phyloP scores from a whole-genome alignment of 2,113 vertebrate species.

The Coptodon rendalli region DNA sequence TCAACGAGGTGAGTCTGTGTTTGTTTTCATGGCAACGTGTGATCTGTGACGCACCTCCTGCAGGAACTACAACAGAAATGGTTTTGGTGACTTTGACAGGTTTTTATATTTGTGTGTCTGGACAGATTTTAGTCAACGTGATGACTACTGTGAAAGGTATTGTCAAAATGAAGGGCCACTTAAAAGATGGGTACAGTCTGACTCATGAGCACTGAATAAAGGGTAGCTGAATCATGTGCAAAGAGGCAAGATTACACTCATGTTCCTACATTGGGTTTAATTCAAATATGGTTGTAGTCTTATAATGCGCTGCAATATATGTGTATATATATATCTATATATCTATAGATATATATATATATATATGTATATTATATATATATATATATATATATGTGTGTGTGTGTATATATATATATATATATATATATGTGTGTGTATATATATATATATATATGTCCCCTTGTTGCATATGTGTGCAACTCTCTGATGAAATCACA shows the following conservation, averaged over 20 bases:
- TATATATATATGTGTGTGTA: too few relatives aligned
- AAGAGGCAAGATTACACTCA: background rate
- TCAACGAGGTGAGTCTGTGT: background rate
- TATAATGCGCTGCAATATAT: background rate
- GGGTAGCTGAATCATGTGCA: background rate
- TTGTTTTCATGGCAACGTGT: background rate
- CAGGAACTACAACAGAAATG: background rate
- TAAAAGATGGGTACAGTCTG: background rate
- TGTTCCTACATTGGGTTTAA: background rate
- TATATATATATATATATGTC: background rate
- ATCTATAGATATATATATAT: accelerated
- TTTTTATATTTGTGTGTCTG: background rate
- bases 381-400: background rate
- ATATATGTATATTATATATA: background rate
- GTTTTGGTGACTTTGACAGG: background rate
- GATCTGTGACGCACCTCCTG: background rate
- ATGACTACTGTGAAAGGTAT: background rate
- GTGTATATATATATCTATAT: accelerated
- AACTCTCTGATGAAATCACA: background rate
- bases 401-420: accelerated
- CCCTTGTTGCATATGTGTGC: background rate
- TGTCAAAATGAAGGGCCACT: background rate
- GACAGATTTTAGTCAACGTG: background rate
- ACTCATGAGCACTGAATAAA: background rate
- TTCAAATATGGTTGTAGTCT: background rate